These are phyloP conservation scores for Amblyornis subalaris DNA, from an alignment of 2,113 vertebrate species.

Conservation along the genomic window DNA sequence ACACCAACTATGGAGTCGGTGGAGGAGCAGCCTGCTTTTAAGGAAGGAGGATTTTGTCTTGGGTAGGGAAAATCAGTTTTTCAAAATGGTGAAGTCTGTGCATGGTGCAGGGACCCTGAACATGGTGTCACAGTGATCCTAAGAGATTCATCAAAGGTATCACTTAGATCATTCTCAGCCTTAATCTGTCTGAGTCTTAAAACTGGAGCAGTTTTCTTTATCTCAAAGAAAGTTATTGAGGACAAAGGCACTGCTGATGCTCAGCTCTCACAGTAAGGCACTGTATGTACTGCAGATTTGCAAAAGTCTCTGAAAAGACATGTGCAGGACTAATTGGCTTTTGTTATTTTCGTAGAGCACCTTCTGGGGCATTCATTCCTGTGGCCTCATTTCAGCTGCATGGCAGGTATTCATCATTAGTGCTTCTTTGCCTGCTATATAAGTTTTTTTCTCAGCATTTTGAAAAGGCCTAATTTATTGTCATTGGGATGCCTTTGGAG, in stretches of 20 bases:
- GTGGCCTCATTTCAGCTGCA: neutral
- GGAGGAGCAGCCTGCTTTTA: neutral
- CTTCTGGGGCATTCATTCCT: neutral
- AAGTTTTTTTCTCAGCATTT: neutral
- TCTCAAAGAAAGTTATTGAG: neutral
- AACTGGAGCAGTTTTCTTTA: neutral
- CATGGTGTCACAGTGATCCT: neutral
- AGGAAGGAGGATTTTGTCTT: neutral
- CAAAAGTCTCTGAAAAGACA: neutral
- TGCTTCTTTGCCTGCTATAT: neutral
- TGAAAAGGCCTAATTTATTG: neutral
- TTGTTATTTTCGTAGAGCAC: neutral
- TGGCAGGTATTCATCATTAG: slow-evolving; percentile 4
- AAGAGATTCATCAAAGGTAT: neutral
- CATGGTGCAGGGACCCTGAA: neutral
- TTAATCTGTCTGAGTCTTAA: neutral
- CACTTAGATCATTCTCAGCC: neutral
- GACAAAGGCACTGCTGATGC: neutral
- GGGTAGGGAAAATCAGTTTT: neutral
- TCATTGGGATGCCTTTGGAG: neutral
- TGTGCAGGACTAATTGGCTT: neutral
- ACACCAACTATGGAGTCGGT: neutral
- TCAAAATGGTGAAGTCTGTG: neutral
- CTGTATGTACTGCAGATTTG: neutral
- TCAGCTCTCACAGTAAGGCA: neutral